Conservation (phyloP, 2,888 invertebrate species). For the Cecidostiba fungosa region DNA sequence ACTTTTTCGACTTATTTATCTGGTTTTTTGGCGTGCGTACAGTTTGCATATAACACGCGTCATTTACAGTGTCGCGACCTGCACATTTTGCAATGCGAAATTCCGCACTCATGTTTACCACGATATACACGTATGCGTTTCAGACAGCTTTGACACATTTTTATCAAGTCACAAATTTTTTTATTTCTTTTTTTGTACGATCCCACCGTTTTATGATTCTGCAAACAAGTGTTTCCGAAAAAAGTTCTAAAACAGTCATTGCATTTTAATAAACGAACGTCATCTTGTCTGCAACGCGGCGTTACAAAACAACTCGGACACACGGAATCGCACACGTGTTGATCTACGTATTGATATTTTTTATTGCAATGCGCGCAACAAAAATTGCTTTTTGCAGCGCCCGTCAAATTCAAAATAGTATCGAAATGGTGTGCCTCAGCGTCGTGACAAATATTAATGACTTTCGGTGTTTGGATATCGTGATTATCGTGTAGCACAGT, state of each 20-base stretch:
- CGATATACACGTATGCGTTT: neutral
- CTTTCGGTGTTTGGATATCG: neutral
- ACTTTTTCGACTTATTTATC: neutral
- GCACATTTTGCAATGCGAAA: neutral
- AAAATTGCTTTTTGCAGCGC: neutral
- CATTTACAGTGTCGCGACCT: neutral
- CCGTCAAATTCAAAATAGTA: slow-evolving; percentile 27
- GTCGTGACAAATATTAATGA: slow-evolving; percentile 32
- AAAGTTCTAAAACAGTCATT: neutral
- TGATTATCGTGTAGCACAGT: neutral
- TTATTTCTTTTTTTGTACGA: neutral
- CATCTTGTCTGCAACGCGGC: neutral
- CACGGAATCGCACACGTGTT: neutral
- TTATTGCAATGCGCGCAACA: slow-evolving; percentile 25
- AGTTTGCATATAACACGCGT: no score
- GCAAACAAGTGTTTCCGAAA: neutral
- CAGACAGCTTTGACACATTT: neutral
- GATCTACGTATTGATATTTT: neutral
- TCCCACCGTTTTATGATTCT: neutral
- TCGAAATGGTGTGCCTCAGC: neutral
- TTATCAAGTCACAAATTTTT: neutral
- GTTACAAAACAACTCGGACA: slow-evolving; percentile 17
- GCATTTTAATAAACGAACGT: neutral
- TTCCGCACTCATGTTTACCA: neutral
- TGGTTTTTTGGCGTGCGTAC: no score